Evolutionary conservation across 2,113 vertebrate genomes (phyloP).

Genomic region (Phrynocephalus versicolor): DNA sequence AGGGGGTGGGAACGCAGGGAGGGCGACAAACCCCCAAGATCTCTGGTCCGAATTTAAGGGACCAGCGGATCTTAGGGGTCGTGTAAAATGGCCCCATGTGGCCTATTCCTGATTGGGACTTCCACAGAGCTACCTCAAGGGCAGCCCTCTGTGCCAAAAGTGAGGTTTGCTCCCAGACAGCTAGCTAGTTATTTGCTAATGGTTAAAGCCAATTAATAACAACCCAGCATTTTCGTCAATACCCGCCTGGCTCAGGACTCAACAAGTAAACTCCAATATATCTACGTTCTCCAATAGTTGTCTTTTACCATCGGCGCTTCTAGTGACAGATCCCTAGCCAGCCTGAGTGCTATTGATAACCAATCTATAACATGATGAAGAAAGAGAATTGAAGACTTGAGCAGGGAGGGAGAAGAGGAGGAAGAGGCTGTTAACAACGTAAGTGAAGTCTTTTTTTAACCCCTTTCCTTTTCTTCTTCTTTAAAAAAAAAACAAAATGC

Average conservation of each 20-base stretch:
- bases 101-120: no score
- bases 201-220: background rate
- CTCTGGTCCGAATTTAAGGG: no score
- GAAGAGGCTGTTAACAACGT: background rate
- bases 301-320: constrained; percentile 13
- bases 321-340: constrained; percentile 6
- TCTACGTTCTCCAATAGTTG: background rate
- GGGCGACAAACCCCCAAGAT: no score
- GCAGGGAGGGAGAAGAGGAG: background rate
- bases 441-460: background rate
- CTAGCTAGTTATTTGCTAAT: background rate
- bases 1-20: no score
- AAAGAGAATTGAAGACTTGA: background rate
- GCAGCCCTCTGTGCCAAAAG: background rate
- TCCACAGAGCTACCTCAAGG: no score
- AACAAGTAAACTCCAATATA: background rate
- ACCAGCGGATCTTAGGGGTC: no score
- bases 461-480: no score
- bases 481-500: background rate
- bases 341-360: background rate
- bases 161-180: background rate
- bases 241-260: constrained; percentile 45
- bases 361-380: background rate
- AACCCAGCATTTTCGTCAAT: background rate
- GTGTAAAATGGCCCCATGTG: no score